Evolutionary conservation across 2,888 invertebrate species (phyloP).

Genomic region (Calliphora vomitoria): DNA sequence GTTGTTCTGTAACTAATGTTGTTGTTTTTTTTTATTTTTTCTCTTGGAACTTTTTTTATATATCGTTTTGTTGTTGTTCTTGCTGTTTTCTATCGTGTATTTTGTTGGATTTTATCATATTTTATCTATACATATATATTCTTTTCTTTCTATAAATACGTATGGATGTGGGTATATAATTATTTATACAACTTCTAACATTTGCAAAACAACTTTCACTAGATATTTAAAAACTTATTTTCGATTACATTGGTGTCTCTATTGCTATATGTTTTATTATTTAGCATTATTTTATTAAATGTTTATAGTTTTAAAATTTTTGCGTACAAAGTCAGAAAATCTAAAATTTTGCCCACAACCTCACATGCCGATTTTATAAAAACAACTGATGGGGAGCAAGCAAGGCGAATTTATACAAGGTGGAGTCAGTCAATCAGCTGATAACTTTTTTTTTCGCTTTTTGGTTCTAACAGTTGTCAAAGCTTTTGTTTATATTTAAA

Average conservation of each 20-base stretch:
- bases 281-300: background rate
- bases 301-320: background rate
- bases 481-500: too few species aligned
- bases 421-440: too few species aligned
- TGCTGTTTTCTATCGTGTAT: slow-evolving; percentile 10
- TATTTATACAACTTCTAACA: background rate
- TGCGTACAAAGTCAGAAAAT: background rate
- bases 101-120: background rate
- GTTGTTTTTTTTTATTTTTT: background rate
- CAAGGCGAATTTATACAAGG: too few species aligned
- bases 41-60: background rate
- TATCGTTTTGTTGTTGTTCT: background rate
- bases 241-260: background rate
- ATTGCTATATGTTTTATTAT: background rate
- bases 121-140: background rate
- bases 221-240: background rate
- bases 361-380: slow-evolving; percentile 20
- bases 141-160: background rate
- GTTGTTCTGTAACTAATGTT: slow-evolving; percentile 4
- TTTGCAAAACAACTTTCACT: slow-evolving; percentile 17
- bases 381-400: slow-evolving; percentile 10
- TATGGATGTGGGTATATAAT: background rate
- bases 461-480: too few species aligned
- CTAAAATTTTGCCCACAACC: background rate
- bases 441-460: too few species aligned